Evolutionary conservation across 2,888 invertebrate species (phyloP), one percentile per base, ranked within the genome.

Genomic region (Tetanocera ferruginea): DNA sequence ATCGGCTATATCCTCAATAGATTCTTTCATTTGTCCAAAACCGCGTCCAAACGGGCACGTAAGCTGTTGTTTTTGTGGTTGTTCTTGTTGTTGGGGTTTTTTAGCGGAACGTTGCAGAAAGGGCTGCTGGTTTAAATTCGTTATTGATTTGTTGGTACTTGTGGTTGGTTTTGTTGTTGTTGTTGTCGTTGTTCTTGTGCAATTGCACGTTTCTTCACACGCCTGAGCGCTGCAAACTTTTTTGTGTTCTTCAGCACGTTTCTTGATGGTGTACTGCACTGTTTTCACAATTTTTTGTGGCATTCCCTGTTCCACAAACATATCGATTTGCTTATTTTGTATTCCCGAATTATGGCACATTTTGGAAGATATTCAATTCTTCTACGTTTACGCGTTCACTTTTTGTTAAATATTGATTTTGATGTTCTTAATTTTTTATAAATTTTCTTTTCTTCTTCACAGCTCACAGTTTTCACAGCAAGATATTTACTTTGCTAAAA

Each of bases 321-420:
- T 84, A 81, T 89, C 88, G 82, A 89, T 89, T 84, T 89, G 88
- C 83, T 86, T 85, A 83, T 84, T 87, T 83, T 87, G 86, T 76
- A 86, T 83, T 78, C 84, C 83, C 78, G 87, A 87, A 83, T 86
- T 87, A 83, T 87, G 87, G 83, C 89, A 88, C 89, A 89, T 88
- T 81, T 87, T 52, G 31, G 34, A 52, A 17, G 52, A 34, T 55
- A 19, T 67, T 31, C 1, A 51, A 31, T 1, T 17, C 28, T 52
- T 55, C 9, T 55, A 19, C 52, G 52, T 37, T 37, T 37, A 43
- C 14, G 43, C 43, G 43, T 6, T 43, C 2, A 14, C 11, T 11
- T n/a, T 55, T n/a, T n/a, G 5, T 1, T 19, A 55, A 55, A 55
- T 55, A 55, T 55, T 37, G 37, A 37, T n/a, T 52, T 52, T 52